Evolutionary conservation across 2,797 vertebrate species (phyloP), one percentile per base, ranked within the genome.

Genomic region (Hapalemur alaotrensis): DNA sequence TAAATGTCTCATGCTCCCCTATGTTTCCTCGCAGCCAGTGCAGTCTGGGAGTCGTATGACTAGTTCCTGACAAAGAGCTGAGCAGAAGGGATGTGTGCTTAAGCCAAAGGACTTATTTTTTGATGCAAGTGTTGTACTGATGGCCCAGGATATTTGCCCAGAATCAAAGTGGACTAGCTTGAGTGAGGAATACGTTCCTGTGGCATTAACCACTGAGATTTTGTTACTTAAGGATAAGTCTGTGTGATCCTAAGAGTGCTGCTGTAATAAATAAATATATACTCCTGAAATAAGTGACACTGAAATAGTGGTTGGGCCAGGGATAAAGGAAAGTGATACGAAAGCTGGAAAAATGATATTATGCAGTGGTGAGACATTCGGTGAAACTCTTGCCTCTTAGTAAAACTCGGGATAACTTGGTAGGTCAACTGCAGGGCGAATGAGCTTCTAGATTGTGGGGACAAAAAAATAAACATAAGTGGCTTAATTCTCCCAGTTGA

Each of bases 181-280:
- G 63, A 83, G 28, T 73, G 41, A 83, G 54, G 52, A 59, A 52
- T 43, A 48, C 32, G 41, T 35, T 30, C 25, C 54, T 59, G 25
- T 46, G 63, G 30, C 70, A 23, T 38, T 35, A 72, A 43, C 70
- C 32, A 46, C n/a, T 54, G 32, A 70, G 43, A 22, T 30, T 50
- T 43, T 23, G 22, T 96, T 46, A 28, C 30, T 89, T 92, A 57
- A 88, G 38, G 22, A n/a, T 63, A 84, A 69, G 0, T 70, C 18
- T 35, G 1, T 72, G n/a, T 69, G 28, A 75, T 75, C 10, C 59
- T 70, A 7, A 20, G 14, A 81, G 1, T 25, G n/a, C 22, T 28
- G 9, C 8, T 5, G 87, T 63, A 41, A 67, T 57, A 43, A 80
- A n/a, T 23, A 69, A 7, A 32, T n/a, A 50, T 35, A 28, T 4